Conservation (phyloP, 2,113 vertebrate species). For the Ptyas mucosa region DNA sequence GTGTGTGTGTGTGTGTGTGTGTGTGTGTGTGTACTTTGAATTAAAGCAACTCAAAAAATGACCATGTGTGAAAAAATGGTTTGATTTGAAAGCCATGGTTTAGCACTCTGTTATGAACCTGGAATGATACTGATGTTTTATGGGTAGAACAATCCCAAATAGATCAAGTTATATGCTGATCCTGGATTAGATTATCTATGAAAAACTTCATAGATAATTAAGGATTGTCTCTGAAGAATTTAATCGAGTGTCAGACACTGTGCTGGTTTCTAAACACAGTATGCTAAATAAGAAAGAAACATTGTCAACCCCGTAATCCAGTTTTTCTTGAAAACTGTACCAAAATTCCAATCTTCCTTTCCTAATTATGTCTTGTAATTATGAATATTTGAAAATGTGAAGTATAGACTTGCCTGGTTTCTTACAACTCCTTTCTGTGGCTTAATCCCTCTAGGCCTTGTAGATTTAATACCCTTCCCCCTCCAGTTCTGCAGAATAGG, state of each 20-base stretch:
- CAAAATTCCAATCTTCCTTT: background rate
- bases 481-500: background rate
- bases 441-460: background rate
- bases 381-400: background rate
- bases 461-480: background rate
- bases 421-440: background rate
- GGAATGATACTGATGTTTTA: background rate
- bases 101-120: background rate
- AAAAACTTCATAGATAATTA: background rate
- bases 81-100: background rate
- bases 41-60: background rate
- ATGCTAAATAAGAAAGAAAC: background rate
- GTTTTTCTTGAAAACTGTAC: background rate
- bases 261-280: background rate
- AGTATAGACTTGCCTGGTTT: background rate
- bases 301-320: background rate
- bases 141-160: background rate
- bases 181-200: background rate
- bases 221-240: background rate
- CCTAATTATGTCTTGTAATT: background rate
- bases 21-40: too few relatives aligned
- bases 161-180: background rate
- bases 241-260: background rate
- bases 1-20: too few relatives aligned
- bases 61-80: background rate